Evolutionary conservation across 2,888 invertebrate species (phyloP), one percentile per base, ranked within the genome.

Genomic region (Cerceris ruficornis): DNA sequence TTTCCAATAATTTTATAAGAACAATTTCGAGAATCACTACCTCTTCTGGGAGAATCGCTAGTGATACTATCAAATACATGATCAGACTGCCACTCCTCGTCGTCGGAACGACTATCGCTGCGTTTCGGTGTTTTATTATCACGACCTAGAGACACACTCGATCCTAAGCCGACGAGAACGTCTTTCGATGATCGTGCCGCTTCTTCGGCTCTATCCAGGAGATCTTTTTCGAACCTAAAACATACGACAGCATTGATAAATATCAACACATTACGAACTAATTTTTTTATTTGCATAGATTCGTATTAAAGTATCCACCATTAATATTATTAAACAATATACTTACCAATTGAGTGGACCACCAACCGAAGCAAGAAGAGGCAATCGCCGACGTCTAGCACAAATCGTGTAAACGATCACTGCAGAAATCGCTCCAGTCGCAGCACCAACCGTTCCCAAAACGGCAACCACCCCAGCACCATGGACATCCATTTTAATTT

Each of bases 351-450:
- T 91, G 43, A 91, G 88, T 8, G 89, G 90, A 42, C 86, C 87
- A 39, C 86, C 81, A 41, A 85, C 86, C 57, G 85, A 67, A 54
- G 81, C 65, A 60, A 88, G 87, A 39, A 86, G 78, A 8, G 86
- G 78, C 54, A 86, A 86, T 54, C 89, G 86, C 42, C 89, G 87
- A 28, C 88, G 86, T 52, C 88, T 79, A 9, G 88, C 84, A 70
- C 91, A 91, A 65, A 91, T 86, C 14, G 90, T 87, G 72, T 91
- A 91, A 2, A 91, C 90, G 39, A 90, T 77, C 42, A 90, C 85
- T 8, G 90, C 91, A 52, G 89, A 90, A 75, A 90, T 86, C 50
- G 91, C 91, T 62, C 91, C 91, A 28, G 89, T 87, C 49, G 89
- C 89, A 41, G 90, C 90, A 54, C 90, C 91, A 43, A 90, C 86